A percentile compares a stretch with the other conserved stretches of the same genome.
Conservation (phyloP, 1,140 invertebrate species). For the Euura saliciscinereae region DNA sequence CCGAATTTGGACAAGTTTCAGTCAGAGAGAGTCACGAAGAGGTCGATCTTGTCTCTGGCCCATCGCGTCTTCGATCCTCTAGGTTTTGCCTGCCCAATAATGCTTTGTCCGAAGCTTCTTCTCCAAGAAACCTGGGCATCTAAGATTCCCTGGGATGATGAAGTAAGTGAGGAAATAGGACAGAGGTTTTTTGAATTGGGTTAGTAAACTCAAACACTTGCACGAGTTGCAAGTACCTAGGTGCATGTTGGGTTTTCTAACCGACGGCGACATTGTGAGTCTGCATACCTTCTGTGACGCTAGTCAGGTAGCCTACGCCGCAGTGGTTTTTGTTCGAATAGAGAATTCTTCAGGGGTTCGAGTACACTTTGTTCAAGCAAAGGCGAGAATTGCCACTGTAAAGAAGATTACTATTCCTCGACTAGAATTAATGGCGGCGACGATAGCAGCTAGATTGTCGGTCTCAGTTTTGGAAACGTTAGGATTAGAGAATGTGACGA, state of each 20-base stretch:
- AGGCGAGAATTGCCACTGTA: constrained; percentile 31
- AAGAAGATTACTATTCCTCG: constrained; percentile 17
- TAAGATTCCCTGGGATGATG: constrained; percentile 5
- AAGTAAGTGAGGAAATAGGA: constrained; percentile 43
- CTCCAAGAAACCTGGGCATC: constrained; percentile 41
- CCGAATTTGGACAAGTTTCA: constrained; percentile 39
- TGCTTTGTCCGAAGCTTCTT: constrained; percentile 40
- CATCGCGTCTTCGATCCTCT: constrained; percentile 43
- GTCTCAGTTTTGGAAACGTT: too few species aligned
- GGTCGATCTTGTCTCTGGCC: constrained; percentile 37
- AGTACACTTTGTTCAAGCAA: constrained; percentile 17
- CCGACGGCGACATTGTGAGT: too few species aligned
- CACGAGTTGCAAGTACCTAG: constrained; percentile 4
- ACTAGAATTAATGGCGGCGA: constrained; percentile 20
- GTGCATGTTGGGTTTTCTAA: constrained; percentile 9
- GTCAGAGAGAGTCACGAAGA: constrained; percentile 32
- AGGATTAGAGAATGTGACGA: too few species aligned
- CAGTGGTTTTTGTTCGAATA: constrained; percentile 24
- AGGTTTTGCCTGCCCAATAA: constrained; percentile 43
- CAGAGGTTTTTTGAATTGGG: constrained; percentile 20
- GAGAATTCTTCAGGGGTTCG: constrained; percentile 9
- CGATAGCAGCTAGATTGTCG: constrained; percentile 11
- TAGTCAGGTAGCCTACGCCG: constrained; percentile 29
- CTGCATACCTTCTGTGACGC: constrained; percentile 41
- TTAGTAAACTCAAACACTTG: constrained; percentile 22